Percentiles rank a stretch among this genome's conserved stretches.
Evolutionary conservation across 2,888 invertebrate species (phyloP).

Genomic region (Troilus luridus): DNA sequence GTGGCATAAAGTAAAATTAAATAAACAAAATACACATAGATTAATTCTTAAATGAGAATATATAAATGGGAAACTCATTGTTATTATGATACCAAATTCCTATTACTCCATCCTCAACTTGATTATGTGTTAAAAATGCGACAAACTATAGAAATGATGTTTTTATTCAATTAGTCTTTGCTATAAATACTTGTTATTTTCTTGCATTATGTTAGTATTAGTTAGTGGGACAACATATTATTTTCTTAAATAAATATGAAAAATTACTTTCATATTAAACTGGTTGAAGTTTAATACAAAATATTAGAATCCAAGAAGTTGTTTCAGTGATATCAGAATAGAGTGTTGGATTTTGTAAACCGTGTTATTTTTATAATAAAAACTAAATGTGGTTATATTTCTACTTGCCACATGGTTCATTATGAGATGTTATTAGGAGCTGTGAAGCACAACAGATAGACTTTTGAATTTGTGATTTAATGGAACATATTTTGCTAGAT

Average conservation of each 20-base stretch:
- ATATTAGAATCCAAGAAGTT: background rate
- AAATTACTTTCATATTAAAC: background rate
- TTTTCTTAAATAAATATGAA: background rate
- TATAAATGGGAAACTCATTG: too few species aligned
- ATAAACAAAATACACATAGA: too few species aligned
- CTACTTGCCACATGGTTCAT: background rate
- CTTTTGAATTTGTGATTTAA: background rate
- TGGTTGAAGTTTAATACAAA: background rate
- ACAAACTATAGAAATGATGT: background rate
- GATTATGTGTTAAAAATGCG: too few species aligned
- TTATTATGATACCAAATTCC: too few species aligned
- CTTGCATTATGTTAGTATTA: background rate
- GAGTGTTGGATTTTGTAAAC: background rate
- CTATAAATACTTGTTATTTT: background rate
- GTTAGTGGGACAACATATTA: background rate
- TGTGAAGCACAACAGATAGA: conserved; percentile 32
- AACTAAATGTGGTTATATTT: background rate
- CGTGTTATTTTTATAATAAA: background rate
- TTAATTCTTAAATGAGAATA: too few species aligned
- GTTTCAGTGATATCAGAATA: background rate
- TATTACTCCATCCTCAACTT: too few species aligned
- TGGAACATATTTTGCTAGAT: background rate
- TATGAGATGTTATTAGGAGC: background rate
- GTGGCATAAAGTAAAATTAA: too few species aligned
- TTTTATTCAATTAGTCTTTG: background rate